Base-by-base conservation (phyloP, 2,888 invertebrate genomes). In the Lampropteryx suffumata region DNA sequence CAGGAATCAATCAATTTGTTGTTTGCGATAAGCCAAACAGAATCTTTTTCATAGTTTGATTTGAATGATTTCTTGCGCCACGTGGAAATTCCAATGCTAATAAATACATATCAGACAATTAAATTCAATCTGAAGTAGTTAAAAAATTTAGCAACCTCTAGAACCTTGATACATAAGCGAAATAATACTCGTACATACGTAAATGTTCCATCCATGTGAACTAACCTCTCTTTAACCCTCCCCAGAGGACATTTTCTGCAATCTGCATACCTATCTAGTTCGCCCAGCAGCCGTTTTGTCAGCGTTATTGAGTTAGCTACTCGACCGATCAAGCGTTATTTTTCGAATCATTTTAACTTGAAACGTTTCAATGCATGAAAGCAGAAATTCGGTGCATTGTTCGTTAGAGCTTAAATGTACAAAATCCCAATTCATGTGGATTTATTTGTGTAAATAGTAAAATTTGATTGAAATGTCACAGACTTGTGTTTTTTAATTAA, bases 261-360 rank as follows among this genome's bases (percentile, higher is more conserved):
- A 73, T 73, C 67, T 71, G 64, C 70, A 73, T 66, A 61, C 46
- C 45, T 68, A 69, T 69, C 64, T 65, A 59, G 58, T 59, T 47
- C 42, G 59, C 55, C 62, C 67, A 67, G 64, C 50, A 43, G 55
- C 49, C 65, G 55, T 67, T 67, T 69, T 63, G 66, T 62, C 64
- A 59, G 56, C 65, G 43, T 57, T 64, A 68, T 71, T 70, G 62
- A 72, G 66, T 69, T 70, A 70, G 62, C 57, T 60, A 56, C 54
- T 53, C 57, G 63, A 54, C 52, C 59, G 57, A 61, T 61, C 54
- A 55, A 58, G 62, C 53, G 61, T 65, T 61, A 67, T 67, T 64
- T 61, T 51, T 1, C 43, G 27, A 58, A 63, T 68, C 45, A 71
- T 68, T 72, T 72, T 74, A 59, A 65, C 69, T 69, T 61, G 50